phyloP scores from a whole-genome alignment of 1,140 invertebrate genomes.

The Hetaerina americana region DNA sequence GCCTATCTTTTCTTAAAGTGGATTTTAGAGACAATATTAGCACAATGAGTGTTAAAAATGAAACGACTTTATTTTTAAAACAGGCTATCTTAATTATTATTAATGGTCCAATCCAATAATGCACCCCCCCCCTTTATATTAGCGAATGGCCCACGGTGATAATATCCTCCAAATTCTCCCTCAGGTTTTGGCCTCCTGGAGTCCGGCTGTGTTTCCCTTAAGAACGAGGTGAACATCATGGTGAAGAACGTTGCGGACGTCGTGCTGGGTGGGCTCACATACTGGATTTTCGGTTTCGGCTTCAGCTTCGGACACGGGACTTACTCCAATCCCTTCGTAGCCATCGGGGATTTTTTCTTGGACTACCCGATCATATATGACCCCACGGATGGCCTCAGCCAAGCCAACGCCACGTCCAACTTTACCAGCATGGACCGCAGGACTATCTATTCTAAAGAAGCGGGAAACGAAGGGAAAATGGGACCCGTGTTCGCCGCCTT shows the following conservation, averaged over 20 bases:
- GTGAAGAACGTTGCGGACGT: slow-evolving; percentile 42
- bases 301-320: slow-evolving; percentile 70
- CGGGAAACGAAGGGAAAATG: slow-evolving; percentile 54
- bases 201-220: slow-evolving; percentile 36
- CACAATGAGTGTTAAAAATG: too few species aligned
- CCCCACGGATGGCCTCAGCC: neutral
- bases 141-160: too few species aligned
- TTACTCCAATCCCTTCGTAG: slow-evolving; percentile 58
- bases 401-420: neutral
- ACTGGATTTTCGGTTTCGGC: slow-evolving; percentile 90
- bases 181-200: slow-evolving; percentile 40
- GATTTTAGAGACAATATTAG: too few species aligned
- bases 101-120: too few species aligned
- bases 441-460: slow-evolving; percentile 26
- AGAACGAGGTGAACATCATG: slow-evolving; percentile 45
- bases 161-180: too few species aligned
- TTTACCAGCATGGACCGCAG: too few species aligned
- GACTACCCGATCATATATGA: slow-evolving; percentile 48
- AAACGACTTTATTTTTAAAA: too few species aligned
- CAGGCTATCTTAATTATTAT: too few species aligned
- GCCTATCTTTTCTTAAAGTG: too few species aligned
- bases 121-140: too few species aligned
- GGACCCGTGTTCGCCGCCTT: slow-evolving; percentile 69
- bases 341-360: slow-evolving; percentile 51
- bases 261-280: slow-evolving; percentile 53